Conservation (phyloP, 2,797 vertebrate genomes). For the Brotula barbata region DNA sequence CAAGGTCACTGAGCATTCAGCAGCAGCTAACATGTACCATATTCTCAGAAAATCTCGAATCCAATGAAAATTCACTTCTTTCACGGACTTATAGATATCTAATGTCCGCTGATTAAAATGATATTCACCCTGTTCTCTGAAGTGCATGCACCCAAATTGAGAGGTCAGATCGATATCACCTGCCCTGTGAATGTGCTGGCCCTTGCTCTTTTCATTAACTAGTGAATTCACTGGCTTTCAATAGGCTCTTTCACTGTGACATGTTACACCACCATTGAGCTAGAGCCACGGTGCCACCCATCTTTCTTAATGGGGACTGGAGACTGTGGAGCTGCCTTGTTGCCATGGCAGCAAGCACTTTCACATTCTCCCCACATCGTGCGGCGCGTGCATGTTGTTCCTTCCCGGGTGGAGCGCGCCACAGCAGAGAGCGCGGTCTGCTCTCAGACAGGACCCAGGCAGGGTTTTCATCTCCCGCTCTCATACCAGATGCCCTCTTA, state of each 20-base stretch:
- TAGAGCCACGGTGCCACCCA: slow-evolving; percentile 70
- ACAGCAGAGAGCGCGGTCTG: slow-evolving; percentile 59
- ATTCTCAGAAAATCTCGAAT: slow-evolving; percentile 14
- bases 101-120: slow-evolving; percentile 15
- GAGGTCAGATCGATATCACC: slow-evolving; percentile 55
- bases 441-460: slow-evolving; percentile 54
- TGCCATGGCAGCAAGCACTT: slow-evolving; percentile 81
- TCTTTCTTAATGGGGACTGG: slow-evolving; percentile 77
- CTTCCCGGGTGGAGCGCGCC: slow-evolving; percentile 57
- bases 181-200: slow-evolving; percentile 53
- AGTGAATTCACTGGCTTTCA: slow-evolving; percentile 69
- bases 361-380: slow-evolving; percentile 80
- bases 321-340: slow-evolving; percentile 80
- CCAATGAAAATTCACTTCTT: slow-evolving; percentile 1
- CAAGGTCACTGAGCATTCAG: slow-evolving; percentile 48
- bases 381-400: slow-evolving; percentile 66
- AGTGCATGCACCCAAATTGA: slow-evolving; percentile 6
- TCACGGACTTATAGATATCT: background rate
- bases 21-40: background rate
- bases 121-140: slow-evolving; percentile 15
- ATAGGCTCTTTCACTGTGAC: slow-evolving; percentile 74
- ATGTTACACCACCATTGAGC: slow-evolving; percentile 74
- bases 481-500: slow-evolving; percentile 51
- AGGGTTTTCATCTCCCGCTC: slow-evolving; percentile 59
- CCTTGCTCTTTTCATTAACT: slow-evolving; percentile 66